Evolutionary conservation across 2,797 vertebrate genomes (phyloP), one percentile per base, ranked within the genome.

Genomic region (Sebastes diploproa): DNA sequence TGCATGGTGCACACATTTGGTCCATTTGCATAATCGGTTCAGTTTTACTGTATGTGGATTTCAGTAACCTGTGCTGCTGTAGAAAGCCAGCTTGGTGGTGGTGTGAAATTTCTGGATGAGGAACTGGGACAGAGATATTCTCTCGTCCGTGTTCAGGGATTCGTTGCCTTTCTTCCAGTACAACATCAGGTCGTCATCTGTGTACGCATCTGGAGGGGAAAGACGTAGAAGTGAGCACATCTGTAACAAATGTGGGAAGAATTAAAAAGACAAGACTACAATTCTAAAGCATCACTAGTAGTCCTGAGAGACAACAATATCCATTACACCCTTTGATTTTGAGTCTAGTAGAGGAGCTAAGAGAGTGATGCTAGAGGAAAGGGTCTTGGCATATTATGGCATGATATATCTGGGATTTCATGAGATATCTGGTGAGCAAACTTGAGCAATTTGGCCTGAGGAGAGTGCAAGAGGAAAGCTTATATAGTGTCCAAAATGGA

Each of bases 21-120:
- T 0, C 2, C 13, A 82, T 88, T 86, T 84, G 74, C 84, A 86
- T 82, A 85, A 83, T 78, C 71, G 4, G 2, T 69, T 34, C 4
- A 32, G 20, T 78, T 72, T 50, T 38, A 10, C 67, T 50, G 50
- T 30, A 27, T 76, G 6, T 46, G 77, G 54, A 80, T 75, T 67
- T 42, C 29, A n/a, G 61, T 82, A 99, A 99, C 98, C 98, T 2
- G 98, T 99, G 92, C 98, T 99, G 91, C 98, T 99, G 92, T 99
- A 99, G 95, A 99, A 99, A 81, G 98, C 98, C 85, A 99, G 93
- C 80, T 97, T 97, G 11, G 98, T 98, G 16, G 98, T 98, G 60
- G 98, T 99, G 83, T 98, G 98, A 91, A 99, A 98, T 91, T 98
- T 98, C 92, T 99, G 98, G 90, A 99, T 99, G 91, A 98, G 96